Evolutionary conservation across 2,113 vertebrate species (phyloP).

Genomic region (Salvelinus sp.): DNA sequence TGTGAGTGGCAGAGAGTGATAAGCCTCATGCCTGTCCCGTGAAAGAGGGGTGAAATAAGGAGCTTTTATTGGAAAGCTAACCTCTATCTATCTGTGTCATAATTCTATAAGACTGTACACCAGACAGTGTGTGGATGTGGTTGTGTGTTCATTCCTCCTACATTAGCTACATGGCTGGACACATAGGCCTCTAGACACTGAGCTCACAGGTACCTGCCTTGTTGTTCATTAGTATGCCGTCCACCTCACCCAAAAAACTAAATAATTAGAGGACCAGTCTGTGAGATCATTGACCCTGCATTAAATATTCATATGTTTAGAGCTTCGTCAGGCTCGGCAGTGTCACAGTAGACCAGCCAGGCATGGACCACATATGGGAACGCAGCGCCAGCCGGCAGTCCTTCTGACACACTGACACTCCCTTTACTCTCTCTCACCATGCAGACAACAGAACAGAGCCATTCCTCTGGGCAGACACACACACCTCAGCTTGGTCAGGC

Average conservation of each 20-base stretch:
- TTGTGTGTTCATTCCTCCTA: not conserved
- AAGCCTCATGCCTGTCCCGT: conserved; percentile 59
- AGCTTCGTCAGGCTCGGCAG: conserved; percentile 75
- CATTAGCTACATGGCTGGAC: not conserved
- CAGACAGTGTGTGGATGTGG: not conserved
- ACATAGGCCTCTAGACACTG: not conserved
- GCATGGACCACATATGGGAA: conserved; percentile 78
- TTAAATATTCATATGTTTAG: conserved; percentile 86
- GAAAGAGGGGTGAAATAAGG: conserved; percentile 72
- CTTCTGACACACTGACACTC: conserved; percentile 15
- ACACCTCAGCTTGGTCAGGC: not conserved
- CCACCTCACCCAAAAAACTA: conserved; percentile 74
- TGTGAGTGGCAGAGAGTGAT: conserved; percentile 69
- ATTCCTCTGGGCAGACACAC: conserved; percentile 9
- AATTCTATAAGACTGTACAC: not conserved
- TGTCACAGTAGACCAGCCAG: conserved; percentile 79
- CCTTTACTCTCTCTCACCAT: not conserved
- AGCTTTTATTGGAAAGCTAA: conserved; percentile 40
- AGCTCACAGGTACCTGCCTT: conserved; percentile 52
- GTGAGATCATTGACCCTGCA: conserved; percentile 79
- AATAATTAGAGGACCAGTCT: conserved; percentile 81
- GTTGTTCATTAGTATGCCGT: conserved; percentile 74
- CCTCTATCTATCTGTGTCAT: conserved; percentile 36
- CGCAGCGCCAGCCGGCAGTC: conserved; percentile 53
- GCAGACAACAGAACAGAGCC: conserved; percentile 19